Base-by-base conservation (phyloP, 2,113 vertebrate species). In the Toxotes chatareus region DNA sequence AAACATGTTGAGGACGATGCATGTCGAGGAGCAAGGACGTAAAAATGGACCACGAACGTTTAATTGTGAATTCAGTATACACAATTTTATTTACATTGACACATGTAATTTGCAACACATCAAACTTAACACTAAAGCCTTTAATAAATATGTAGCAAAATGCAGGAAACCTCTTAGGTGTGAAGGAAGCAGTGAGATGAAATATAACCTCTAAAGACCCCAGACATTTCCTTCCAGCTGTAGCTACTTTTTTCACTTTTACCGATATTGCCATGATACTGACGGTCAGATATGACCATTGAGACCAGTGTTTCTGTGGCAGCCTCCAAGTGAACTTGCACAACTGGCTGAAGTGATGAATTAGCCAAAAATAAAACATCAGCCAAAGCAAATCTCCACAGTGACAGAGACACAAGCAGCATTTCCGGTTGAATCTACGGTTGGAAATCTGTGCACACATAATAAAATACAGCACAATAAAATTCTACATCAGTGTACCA, bases 61-160 rank as follows among this genome's bases (percentile, higher is more conserved):
- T 17, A 1, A 70, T 31, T 66, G 60, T 63, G 61, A 87, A 84
- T 89, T 88, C 76, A 89, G 84, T 87, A 85, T 88, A 85, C 86
- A 86, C 57, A 90, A 53, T 84, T 95, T 95, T 95, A 95, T 95
- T 95, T 95, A 94, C 93, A 94, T 80, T 90, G 87, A 93, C 90
- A 93, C 76, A 79, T 90, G 73, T 89, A 88, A 90, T 71, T 71
- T 83, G 77, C 77, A 90, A 90, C 85, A 90, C 86, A 90, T 86
- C 73, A 85, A 63, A 83, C 91, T 61, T 81, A 92, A 85, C 85
- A 89, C 80, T 84, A 89, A 88, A 89, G 87, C 82, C 75, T 93
- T 91, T 83, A 93, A 94, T 94, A 95, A 95, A 95, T 94, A 95
- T 85, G 84, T 68, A 88, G 88, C 75, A 85, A 90, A 87, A 87